Conservation (phyloP, 2,888 invertebrate genomes). For the Acleris holmiana region DNA sequence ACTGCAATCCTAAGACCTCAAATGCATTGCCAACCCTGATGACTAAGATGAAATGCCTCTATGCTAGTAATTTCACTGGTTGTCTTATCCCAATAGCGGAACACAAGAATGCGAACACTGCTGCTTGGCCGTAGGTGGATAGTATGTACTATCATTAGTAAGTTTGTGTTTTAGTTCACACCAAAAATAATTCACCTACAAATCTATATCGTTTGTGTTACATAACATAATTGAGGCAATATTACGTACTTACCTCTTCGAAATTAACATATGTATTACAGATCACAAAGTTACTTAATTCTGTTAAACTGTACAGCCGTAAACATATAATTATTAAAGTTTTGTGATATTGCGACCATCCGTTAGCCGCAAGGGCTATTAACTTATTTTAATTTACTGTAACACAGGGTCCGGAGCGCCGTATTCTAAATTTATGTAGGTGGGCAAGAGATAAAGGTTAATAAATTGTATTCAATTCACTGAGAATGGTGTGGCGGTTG, state of each 20-base stretch:
- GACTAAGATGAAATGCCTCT: no score
- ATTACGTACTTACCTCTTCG: not conserved
- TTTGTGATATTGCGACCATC: conserved; percentile 20
- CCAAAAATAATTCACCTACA: no score
- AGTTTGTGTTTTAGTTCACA: no score
- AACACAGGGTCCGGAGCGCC: conserved; percentile 12
- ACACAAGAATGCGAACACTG: no score
- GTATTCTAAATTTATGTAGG: conserved; percentile 29
- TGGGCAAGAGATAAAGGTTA: conserved; percentile 7
- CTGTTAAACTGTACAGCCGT: not conserved
- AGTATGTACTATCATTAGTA: no score
- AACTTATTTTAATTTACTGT: conserved; percentile 31
- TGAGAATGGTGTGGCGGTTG: not conserved
- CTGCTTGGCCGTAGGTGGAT: no score
- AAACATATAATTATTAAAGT: conserved; percentile 22
- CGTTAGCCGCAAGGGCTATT: conserved; percentile 25
- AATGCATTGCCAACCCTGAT: no score
- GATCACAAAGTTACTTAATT: not conserved
- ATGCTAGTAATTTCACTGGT: no score
- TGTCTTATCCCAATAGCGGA: no score
- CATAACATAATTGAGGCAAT: no score
- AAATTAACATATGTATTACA: not conserved
- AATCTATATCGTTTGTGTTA: no score
- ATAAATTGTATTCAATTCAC: conserved; percentile 8
- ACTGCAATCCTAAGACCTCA: no score